Percentiles rank a stretch among this genome's conserved stretches.
These are phyloP conservation scores for Mnemiopsis leidyi DNA, from an alignment of 37 sponge, comb jelly and placozoan species.

Conservation along the genomic window DNA sequence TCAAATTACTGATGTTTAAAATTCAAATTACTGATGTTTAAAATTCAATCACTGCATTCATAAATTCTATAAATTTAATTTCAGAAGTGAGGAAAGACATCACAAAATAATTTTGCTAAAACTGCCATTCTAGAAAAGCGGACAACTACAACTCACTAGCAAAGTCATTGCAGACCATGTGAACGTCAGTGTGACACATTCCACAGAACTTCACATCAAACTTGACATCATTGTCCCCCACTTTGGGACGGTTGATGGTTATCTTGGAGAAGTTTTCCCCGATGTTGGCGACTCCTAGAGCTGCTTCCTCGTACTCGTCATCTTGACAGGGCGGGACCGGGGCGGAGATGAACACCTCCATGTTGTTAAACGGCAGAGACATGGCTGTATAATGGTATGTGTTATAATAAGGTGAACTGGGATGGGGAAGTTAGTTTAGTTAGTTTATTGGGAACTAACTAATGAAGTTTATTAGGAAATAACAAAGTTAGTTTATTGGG, in stretches of 20 bases:
- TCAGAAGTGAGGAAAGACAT: too few relatives aligned
- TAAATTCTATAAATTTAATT: too few relatives aligned
- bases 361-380: neutral
- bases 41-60: too few relatives aligned
- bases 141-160: neutral
- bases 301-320: neutral
- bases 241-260: conserved; percentile 9
- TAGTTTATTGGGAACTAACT: too few relatives aligned
- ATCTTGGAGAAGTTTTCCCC: neutral
- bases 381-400: too few relatives aligned
- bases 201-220: conserved; percentile 2
- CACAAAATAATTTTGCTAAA: too few relatives aligned
- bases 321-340: conserved; percentile 2
- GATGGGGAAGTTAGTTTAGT: too few relatives aligned
- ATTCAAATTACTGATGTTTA: neutral
- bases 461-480: too few relatives aligned
- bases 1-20: neutral
- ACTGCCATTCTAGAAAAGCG: too few relatives aligned
- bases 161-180: neutral
- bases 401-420: too few relatives aligned
- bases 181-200: neutral
- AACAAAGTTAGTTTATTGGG: too few relatives aligned
- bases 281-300: neutral
- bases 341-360: neutral
- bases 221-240: neutral